Evolutionary conservation across 92 coral and sea anemone genomes (phyloP).

Genomic region (Actinernus sp.): DNA sequence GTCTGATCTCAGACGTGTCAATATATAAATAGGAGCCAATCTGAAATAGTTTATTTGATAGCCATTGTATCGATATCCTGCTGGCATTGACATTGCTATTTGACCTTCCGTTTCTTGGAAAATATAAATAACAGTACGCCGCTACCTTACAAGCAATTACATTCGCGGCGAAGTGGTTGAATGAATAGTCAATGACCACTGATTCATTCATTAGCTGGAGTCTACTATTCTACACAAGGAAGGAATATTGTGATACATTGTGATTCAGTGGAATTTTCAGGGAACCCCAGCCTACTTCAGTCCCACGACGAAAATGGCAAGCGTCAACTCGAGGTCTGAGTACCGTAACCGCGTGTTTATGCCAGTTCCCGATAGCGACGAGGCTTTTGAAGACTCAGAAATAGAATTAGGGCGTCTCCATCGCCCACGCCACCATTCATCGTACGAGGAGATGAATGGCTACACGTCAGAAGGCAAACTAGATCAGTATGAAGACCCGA

Average conservation of each 20-base stretch:
- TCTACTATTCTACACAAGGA: not conserved
- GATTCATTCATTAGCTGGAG: not conserved
- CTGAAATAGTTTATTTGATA: not conserved
- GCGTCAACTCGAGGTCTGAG: constrained; percentile 75
- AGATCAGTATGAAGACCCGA: constrained; percentile 86
- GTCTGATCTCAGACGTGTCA: not conserved
- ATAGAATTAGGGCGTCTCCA: constrained; percentile 21
- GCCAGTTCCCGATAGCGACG: not conserved
- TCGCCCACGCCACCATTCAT: constrained; percentile 49
- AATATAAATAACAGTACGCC: constrained; percentile 2
- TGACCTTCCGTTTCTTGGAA: not conserved
- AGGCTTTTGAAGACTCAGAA: constrained; percentile 32
- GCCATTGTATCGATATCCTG: constrained; percentile 19
- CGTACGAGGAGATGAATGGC: constrained; percentile 80
- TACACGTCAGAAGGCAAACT: constrained; percentile 28
- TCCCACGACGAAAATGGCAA: constrained; percentile 58
- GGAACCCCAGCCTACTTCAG: not conserved
- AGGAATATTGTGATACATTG: not conserved
- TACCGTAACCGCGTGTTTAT: constrained; percentile 56
- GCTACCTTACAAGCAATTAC: not conserved
- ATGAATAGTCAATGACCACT: not conserved
- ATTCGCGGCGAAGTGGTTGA: not conserved
- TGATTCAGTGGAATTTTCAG: not conserved
- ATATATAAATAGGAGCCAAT: not conserved
- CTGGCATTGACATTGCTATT: constrained; percentile 20